phyloP scores from a whole-genome alignment of 2,797 vertebrate species.

The Melanotaenia pygmaea region DNA sequence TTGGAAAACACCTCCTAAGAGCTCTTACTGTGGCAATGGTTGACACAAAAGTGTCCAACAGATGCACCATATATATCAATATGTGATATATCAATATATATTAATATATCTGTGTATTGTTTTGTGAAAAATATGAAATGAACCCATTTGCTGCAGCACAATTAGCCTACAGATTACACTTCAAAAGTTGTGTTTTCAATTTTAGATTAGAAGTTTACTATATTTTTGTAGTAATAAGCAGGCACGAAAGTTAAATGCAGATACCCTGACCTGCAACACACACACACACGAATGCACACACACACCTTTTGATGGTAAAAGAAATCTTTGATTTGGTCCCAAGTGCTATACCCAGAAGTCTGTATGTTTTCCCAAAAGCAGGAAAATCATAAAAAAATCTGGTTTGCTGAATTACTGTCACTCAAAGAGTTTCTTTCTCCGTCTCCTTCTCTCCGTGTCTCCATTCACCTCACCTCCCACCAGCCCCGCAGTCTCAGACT shows the following conservation, averaged over 20 bases:
- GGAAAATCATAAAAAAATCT: constrained; percentile 76
- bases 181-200: not conserved
- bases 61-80: too few relatives aligned
- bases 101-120: too few relatives aligned
- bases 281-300: constrained; percentile 13
- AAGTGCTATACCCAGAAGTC: constrained; percentile 56
- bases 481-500: constrained; percentile 70
- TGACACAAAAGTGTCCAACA: too few relatives aligned
- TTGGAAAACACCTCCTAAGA: too few relatives aligned
- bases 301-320: constrained; percentile 63
- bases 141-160: too few relatives aligned
- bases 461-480: constrained; percentile 66
- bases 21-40: too few relatives aligned
- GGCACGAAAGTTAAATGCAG: not conserved
- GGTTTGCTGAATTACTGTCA: constrained; percentile 84
- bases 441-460: constrained; percentile 46
- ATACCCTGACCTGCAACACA: not conserved
- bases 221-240: not conserved
- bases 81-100: too few relatives aligned
- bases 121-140: too few relatives aligned
- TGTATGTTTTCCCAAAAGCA: constrained; percentile 81
- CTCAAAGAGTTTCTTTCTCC: constrained; percentile 83
- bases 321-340: constrained; percentile 71
- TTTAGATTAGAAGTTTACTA: not conserved
- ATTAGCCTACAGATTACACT: not conserved